These are phyloP conservation scores for Hypselothyrea guttata DNA, from an alignment of 2,888 invertebrate genomes.

Conservation along the genomic window DNA sequence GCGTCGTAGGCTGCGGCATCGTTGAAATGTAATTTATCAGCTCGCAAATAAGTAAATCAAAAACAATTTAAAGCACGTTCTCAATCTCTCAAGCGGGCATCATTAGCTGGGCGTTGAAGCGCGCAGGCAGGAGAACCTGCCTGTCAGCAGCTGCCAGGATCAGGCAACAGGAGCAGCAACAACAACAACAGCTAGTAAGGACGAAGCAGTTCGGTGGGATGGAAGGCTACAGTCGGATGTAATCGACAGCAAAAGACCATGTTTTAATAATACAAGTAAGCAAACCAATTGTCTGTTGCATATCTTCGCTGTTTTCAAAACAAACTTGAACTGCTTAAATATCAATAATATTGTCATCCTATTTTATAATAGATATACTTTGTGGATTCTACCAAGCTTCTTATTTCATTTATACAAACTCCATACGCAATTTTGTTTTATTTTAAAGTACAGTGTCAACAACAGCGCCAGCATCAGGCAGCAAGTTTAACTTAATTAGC, in stretches of 20 bases:
- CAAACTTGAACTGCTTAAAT: too few species aligned
- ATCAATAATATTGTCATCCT: too few species aligned
- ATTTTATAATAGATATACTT: too few species aligned
- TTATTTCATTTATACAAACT: too few species aligned
- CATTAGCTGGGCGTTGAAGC: constrained; percentile 30
- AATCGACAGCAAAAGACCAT: too few species aligned
- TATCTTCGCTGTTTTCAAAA: too few species aligned
- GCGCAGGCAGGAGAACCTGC: background rate
- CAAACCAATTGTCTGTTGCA: too few species aligned
- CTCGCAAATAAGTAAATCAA: constrained; percentile 77
- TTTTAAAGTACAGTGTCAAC: too few species aligned
- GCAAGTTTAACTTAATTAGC: constrained; percentile 71
- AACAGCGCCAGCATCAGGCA: constrained; percentile 27
- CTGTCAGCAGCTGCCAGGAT: constrained; percentile 22
- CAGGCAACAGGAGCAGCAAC: constrained; percentile 7
- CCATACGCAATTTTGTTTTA: too few species aligned
- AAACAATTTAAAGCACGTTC: constrained; percentile 73
- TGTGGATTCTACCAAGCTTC: too few species aligned
- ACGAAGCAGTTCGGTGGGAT: background rate
- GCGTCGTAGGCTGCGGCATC: background rate
- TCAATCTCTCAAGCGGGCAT: constrained; percentile 13
- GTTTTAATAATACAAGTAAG: too few species aligned
- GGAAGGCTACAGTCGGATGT: background rate
- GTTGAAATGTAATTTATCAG: constrained; percentile 77
- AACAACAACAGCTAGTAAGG: constrained; percentile 1